Evolutionary conservation across 1,140 invertebrate species (phyloP), one percentile per base, ranked within the genome.

Genomic region (Pomacea maculata): DNA sequence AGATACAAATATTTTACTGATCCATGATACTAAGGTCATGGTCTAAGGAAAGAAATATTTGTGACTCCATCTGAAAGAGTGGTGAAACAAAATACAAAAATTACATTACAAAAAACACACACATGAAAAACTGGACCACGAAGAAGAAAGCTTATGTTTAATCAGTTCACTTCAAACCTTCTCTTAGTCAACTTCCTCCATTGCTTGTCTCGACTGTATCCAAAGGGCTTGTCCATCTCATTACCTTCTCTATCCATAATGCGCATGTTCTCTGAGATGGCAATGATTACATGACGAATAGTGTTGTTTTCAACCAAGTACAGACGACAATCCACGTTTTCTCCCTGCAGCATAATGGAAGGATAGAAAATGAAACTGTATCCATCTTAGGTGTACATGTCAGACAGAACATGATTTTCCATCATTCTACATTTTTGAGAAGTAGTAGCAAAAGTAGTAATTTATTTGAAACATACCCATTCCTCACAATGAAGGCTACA

Each of bases 291-390:
- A 84, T 95, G 93, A 79, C 95, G 94, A 84, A 95, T 96, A 2
- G 97, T 97, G 88, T 96, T 97, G 14, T 96, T 96, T 92, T 98
- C 96, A 1, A 97, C 97, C 70, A 98, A 92, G 89, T 96, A 98
- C 64, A 98, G 92, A 74, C 95, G 95, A 87, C 98, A 94, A 90
- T 97, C 97, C 61, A 97, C 94, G 80, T 95, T 96, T 91, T 98
- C 97, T 14, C 96, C 97, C 93, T 94, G 86, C 85, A 89, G 82
- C 81, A 61, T 14, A 14, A 61, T 61, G 57, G 8, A 6, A 61
- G 8, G 3, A 17, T 2, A 61, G 57, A 25, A 0, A 25, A 25
- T 25, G 25, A 25, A 25, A 25, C 25, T 25, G 25, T 25, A 25
- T 25, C 25, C 25, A 25, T 25, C 25, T 25, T 25, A 25, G 25